These are phyloP conservation scores for Drosophila albomicans DNA, from an alignment of 1,140 invertebrate genomes.

Conservation along the genomic window DNA sequence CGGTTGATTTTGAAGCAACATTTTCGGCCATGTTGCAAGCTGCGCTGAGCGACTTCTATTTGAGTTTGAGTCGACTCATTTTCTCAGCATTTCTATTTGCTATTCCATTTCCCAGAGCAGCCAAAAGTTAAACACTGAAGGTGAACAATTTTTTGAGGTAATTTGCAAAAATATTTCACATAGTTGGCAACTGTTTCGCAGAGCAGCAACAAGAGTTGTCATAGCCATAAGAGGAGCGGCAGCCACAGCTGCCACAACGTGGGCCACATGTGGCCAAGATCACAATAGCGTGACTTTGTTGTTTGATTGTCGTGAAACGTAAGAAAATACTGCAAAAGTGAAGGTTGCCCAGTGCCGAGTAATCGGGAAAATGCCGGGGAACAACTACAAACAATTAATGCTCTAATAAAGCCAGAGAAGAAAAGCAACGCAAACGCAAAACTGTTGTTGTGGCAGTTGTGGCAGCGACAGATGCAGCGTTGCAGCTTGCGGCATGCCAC, in stretches of 20 bases:
- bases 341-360: conserved; percentile 71
- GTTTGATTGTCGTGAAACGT: conserved; percentile 44
- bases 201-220: conserved; percentile 3
- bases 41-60: background rate
- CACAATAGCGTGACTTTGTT: conserved; percentile 75
- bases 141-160: conserved; percentile 22
- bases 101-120: conserved; percentile 23
- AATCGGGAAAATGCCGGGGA: conserved; percentile 49
- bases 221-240: conserved; percentile 5
- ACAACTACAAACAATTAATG: conserved; percentile 76
- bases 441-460: conserved; percentile 2
- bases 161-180: conserved; percentile 47
- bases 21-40: background rate
- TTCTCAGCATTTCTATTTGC: conserved; percentile 21
- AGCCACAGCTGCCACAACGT: background rate
- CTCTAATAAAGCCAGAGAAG: conserved; percentile 82
- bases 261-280: conserved; percentile 48
- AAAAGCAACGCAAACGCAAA: conserved; percentile 17
- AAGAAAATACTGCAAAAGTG: conserved; percentile 72
- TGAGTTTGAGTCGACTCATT: conserved; percentile 36
- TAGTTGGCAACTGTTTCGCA: conserved; percentile 19
- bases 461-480: conserved; percentile 32
- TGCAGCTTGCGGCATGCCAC: conserved; percentile 28
- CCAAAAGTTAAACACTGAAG: conserved; percentile 14
- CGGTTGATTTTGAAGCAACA: background rate